A percentile compares a stretch with the other conserved stretches of the same genome.
Evolutionary conservation across 1,140 invertebrate genomes (phyloP).

Genomic region (Drosophila tropicalis): DNA sequence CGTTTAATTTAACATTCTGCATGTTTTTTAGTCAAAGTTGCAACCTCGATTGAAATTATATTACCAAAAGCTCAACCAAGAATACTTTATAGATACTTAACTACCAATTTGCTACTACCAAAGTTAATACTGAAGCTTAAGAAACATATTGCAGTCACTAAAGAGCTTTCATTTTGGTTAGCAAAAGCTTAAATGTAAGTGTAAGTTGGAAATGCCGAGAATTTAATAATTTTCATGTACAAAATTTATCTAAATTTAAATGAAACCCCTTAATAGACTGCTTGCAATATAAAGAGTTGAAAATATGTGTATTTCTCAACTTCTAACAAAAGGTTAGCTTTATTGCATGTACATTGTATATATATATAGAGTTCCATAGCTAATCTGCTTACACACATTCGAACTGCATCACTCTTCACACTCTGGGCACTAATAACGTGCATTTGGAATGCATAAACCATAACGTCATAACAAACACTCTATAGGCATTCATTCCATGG

Average conservation of each 20-base stretch:
- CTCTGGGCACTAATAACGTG: constrained; percentile 35
- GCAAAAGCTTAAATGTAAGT: no score
- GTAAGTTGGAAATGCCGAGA: no score
- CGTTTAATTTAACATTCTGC: no score
- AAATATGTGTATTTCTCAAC: background rate
- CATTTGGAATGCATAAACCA: constrained; percentile 35
- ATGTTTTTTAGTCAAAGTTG: background rate
- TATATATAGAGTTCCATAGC: background rate
- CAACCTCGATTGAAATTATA: background rate
- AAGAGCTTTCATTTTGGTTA: background rate
- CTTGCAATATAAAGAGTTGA: background rate
- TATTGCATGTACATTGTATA: constrained; percentile 11
- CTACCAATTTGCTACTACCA: background rate
- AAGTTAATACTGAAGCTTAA: background rate
- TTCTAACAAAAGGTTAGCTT: background rate
- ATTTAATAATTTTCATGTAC: no score
- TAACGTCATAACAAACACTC: constrained; percentile 37
- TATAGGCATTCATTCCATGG: constrained; percentile 14
- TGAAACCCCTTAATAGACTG: no score
- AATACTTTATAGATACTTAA: background rate
- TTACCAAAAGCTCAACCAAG: background rate
- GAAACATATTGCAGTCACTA: background rate
- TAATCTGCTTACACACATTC: constrained; percentile 11
- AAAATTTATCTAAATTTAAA: no score
- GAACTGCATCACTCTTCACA: background rate